phyloP scores from a whole-genome alignment of 53 echinoderm and acorn worm genomes.

The Zoroaster sp. region DNA sequence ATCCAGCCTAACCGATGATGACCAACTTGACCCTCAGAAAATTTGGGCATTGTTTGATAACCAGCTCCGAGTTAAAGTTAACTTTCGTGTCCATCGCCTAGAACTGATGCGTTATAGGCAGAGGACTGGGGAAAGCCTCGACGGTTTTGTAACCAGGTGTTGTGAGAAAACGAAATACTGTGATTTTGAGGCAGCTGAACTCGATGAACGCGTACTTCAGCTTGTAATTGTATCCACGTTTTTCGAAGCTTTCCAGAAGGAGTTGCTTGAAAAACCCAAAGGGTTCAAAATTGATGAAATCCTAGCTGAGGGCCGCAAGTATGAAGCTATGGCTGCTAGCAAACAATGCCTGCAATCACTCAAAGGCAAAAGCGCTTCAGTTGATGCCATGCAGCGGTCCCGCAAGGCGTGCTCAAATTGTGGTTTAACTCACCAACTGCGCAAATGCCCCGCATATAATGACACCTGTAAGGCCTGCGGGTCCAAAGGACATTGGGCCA shows the following conservation, averaged over 20 bases:
- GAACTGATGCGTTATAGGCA: slow-evolving; percentile 57
- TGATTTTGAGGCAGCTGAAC: no score
- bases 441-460: slow-evolving; percentile 64
- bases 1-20: slow-evolving; percentile 55
- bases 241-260: slow-evolving; percentile 41
- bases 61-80: slow-evolving; percentile 58
- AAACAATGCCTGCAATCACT: slow-evolving; percentile 6
- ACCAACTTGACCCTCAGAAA: slow-evolving; percentile 59
- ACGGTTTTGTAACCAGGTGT: slow-evolving; percentile 66
- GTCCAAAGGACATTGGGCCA: slow-evolving; percentile 60
- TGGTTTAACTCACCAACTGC: slow-evolving; percentile 32
- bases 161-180: slow-evolving; percentile 46
- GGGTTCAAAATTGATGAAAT: slow-evolving; percentile 1
- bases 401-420: slow-evolving; percentile 49
- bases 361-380: neutral
- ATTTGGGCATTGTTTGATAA: slow-evolving; percentile 60
- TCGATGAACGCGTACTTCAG: slow-evolving; percentile 58
- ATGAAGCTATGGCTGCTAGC: slow-evolving; percentile 61
- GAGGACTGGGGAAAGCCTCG: slow-evolving; percentile 52
- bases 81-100: slow-evolving; percentile 58
- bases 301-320: slow-evolving; percentile 49
- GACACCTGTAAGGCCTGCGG: slow-evolving; percentile 66
- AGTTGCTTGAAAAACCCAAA: slow-evolving; percentile 50
- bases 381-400: slow-evolving; percentile 5
- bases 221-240: slow-evolving; percentile 67